phyloP scores from a whole-genome alignment of 2,888 invertebrate species.

The Leptinotarsa juncta region DNA sequence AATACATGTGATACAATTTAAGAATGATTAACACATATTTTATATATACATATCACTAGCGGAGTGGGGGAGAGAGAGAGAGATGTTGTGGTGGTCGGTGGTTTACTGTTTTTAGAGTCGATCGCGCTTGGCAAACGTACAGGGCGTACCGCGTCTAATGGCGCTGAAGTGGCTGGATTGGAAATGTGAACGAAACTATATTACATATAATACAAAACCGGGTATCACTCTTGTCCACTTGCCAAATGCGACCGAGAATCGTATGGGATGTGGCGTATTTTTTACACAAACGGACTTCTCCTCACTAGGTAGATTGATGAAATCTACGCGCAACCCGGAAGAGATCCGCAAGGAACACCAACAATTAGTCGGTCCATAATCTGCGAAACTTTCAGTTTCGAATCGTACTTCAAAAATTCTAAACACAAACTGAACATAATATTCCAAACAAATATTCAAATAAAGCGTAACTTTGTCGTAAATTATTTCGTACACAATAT shows the following conservation, averaged over 20 bases:
- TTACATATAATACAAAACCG: conserved; percentile 65
- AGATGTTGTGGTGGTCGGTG: conserved; percentile 27
- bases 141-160: conserved; percentile 47
- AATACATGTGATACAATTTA: conserved; percentile 60
- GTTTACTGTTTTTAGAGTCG: conserved; percentile 37
- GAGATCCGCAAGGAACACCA: background rate
- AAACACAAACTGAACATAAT: background rate
- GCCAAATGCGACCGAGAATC: conserved; percentile 56
- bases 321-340: background rate
- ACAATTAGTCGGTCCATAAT: background rate
- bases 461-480: background rate
- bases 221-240: conserved; percentile 56
- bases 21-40: conserved; percentile 54
- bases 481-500: background rate
- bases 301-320: background rate
- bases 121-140: conserved; percentile 61
- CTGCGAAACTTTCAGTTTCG: background rate
- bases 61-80: conserved; percentile 51
- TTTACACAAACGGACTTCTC: conserved; percentile 29
- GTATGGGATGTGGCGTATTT: conserved; percentile 31
- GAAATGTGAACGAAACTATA: conserved; percentile 65
- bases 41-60: conserved; percentile 61
- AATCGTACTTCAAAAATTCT: background rate
- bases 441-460: background rate
- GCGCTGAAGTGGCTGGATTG: conserved; percentile 57